A percentile compares a stretch with the other conserved stretches of the same genome.
Evolutionary conservation across 2,888 invertebrate genomes (phyloP).

Genomic region (Pseudoips prasinana): DNA sequence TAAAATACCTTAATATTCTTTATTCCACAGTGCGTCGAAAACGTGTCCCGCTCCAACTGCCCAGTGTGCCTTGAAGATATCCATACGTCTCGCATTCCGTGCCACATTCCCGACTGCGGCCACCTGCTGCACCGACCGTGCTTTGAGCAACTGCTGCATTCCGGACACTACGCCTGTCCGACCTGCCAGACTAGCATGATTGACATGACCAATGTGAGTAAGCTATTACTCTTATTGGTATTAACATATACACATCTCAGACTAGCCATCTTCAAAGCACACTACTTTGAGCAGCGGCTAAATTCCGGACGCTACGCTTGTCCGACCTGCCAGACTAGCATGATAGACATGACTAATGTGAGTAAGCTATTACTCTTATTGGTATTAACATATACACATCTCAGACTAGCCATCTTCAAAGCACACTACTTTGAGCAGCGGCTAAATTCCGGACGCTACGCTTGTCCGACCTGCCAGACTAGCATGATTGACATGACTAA

Average conservation of each 20-base stretch:
- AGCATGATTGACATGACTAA: constrained; percentile 93
- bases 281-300: constrained; percentile 91
- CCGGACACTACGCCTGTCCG: constrained; percentile 94
- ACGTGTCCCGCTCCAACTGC: constrained; percentile 93
- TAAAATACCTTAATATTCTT: background rate
- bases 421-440: constrained; percentile 93
- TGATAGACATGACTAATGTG: constrained; percentile 90
- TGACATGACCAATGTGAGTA: constrained; percentile 87
- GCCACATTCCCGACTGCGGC: constrained; percentile 94
- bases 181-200: constrained; percentile 94
- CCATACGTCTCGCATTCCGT: constrained; percentile 93
- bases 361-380: constrained; percentile 33
- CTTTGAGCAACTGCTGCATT: constrained; percentile 88
- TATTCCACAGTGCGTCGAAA: constrained; percentile 95
- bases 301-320: constrained; percentile 92
- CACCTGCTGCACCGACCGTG: constrained; percentile 93
- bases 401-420: too few species aligned
- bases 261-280: too few species aligned
- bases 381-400: too few species aligned
- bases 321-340: constrained; percentile 93
- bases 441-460: constrained; percentile 89
- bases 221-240: too few species aligned
- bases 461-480: constrained; percentile 94
- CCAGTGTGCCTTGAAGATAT: constrained; percentile 95
- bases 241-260: too few species aligned